A percentile compares a stretch with the other conserved stretches of the same genome.
Evolutionary conservation across 1,140 invertebrate genomes (phyloP).

Genomic region (Nephila pilipes): DNA sequence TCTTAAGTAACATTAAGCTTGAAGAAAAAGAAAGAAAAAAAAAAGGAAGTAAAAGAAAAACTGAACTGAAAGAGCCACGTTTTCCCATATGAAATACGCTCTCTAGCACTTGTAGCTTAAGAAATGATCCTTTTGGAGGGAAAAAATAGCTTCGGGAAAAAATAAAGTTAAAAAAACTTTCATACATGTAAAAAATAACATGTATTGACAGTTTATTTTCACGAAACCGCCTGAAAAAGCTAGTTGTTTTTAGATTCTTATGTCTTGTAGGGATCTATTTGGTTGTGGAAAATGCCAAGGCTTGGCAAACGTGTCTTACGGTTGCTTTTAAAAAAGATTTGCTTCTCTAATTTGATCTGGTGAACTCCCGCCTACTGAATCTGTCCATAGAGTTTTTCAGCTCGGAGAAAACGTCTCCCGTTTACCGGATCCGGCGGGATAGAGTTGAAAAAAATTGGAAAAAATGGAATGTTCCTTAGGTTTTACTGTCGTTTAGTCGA

Average conservation of each 20-base stretch:
- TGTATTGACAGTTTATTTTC: constrained; percentile 76
- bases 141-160: constrained; percentile 35
- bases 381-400: constrained; percentile 26
- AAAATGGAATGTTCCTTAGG: constrained; percentile 40
- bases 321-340: constrained; percentile 54
- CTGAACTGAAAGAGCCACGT: constrained; percentile 5
- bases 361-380: constrained; percentile 49
- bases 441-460: constrained; percentile 22
- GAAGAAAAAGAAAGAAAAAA: background rate
- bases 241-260: constrained; percentile 58
- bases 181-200: constrained; percentile 72
- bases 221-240: constrained; percentile 40
- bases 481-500: constrained; percentile 69
- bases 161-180: constrained; percentile 41
- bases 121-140: constrained; percentile 53
- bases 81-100: constrained; percentile 75
- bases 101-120: constrained; percentile 73
- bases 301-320: background rate
- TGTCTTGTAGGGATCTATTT: constrained; percentile 39
- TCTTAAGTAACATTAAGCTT: constrained; percentile 75
- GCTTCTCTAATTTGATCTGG: constrained; percentile 52
- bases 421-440: constrained; percentile 10
- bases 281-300: constrained; percentile 30
- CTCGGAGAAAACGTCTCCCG: background rate
- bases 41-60: constrained; percentile 46